Base-by-base conservation (phyloP, 2,888 invertebrate genomes). In the Euphydryas editha region DNA sequence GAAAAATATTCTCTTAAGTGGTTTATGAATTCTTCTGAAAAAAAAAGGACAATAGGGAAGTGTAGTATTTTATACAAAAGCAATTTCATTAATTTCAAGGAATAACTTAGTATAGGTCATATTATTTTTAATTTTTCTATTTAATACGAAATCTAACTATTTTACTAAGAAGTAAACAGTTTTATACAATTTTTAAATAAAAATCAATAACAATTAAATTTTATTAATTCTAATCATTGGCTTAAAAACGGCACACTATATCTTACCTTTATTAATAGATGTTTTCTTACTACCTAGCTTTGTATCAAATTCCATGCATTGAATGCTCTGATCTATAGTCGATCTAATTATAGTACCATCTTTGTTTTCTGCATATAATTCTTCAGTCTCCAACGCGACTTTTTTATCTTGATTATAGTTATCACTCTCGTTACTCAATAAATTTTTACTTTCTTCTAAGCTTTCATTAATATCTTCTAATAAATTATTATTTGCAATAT, bases 21-120 rank as follows among this genome's bases (percentile, higher is more conserved):
- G 30, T 51, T 24, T 30, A 51, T 24, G 3, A 63, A 30, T 30
- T 24, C 13, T 39, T 44, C 63, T 64, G 58, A 44, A 58, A 64
- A 18, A 46, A 36, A 10, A 30, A 20, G 18, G 4, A 17, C 2
- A 30, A n/a, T 54, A 54, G 6, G 8, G 1, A 5, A 20, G n/a
- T n/a, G n/a, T n/a, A n/a, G n/a, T n/a, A n/a, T n/a, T n/a, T n/a
- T n/a, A n/a, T n/a, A n/a, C n/a, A n/a, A n/a, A n/a, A n/a, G n/a
- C n/a, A n/a, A n/a, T n/a, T n/a, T n/a, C n/a, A n/a, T n/a, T n/a
- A n/a, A n/a, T n/a, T n/a, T n/a, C n/a, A n/a, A n/a, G n/a, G n/a
- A n/a, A n/a, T n/a, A n/a, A n/a, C n/a, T n/a, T n/a, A n/a, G n/a
- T n/a, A n/a, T n/a, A n/a, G n/a, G n/a, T n/a, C n/a, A n/a, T n/a